Conservation (phyloP, 1,140 invertebrate species). For the Penaeus chinensis region DNA sequence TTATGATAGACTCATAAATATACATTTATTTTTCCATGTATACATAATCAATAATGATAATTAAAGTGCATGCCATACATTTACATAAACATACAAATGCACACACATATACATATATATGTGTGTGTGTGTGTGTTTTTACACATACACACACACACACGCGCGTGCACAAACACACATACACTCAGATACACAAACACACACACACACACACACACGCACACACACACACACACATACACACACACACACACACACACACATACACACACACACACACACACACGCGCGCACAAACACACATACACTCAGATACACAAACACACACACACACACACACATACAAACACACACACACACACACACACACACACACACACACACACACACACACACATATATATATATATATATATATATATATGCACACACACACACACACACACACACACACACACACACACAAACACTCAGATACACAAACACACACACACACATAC, state of each 20-base stretch:
- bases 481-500: too few relatives aligned
- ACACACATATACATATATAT: background rate
- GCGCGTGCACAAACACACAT: background rate
- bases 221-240: background rate
- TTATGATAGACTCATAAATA: too few relatives aligned
- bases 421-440: background rate
- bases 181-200: background rate
- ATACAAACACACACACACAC: background rate
- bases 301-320: background rate
- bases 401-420: slow-evolving; percentile 21
- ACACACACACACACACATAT: background rate
- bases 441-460: background rate
- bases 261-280: background rate
- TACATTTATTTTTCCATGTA: too few relatives aligned
- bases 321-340: background rate
- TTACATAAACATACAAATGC: too few relatives aligned
- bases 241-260: background rate
- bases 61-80: too few relatives aligned
- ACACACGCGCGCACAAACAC: background rate
- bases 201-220: background rate
- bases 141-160: background rate
- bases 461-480: too few relatives aligned
- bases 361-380: background rate
- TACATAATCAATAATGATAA: too few relatives aligned
- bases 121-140: background rate